Evolutionary conservation across 2,797 vertebrate species (phyloP), one percentile per base, ranked within the genome.

Genomic region (Chelon labrosus): DNA sequence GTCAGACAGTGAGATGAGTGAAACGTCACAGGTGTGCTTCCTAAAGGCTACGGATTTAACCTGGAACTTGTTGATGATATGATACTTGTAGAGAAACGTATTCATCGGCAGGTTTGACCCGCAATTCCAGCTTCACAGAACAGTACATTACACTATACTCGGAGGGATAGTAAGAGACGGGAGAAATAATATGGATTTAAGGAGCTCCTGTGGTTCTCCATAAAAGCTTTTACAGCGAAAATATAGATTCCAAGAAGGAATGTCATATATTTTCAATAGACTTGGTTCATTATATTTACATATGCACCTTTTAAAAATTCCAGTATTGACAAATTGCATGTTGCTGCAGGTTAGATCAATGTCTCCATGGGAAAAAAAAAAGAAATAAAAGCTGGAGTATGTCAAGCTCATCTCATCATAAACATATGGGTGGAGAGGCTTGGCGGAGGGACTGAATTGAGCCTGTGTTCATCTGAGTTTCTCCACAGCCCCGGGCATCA

Each of bases 401-500:
- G 87, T 89, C 77, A 79, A 73, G 72, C 68, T 79, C 64, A 73
- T 89, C 72, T 77, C 57, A 83, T 89, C 65, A 80, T 84, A 89
- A 89, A 84, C 82, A 89, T 87, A 83, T 31, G 86, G 80, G 53
- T 55, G 77, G 75, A 85, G 80, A 72, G 75, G 65, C 66, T 82
- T 74, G 72, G 59, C 53, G 68, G 65, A 84, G 70, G 79, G 74
- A 81, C 64, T 64, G 83, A 86, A 85, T 75, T 70, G 62, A 75
- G 71, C 72, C 38, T 10, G 53, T 81, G 80, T 83, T 84, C 75
- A 85, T 64, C 59, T 0, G 81, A 88, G 88, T 87, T 83, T 82
- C 85, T 90, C 75, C 79, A 84, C 85, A 66, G 91, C 92, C 93
- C 89, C 70, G 5, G 91, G 92, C 91, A 83, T 82, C 82, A 62